A percentile compares a stretch with the other conserved stretches of the same genome.
These are phyloP conservation scores for Eptesicus fuscus DNA, from an alignment of 2,113 vertebrate genomes.

Conservation along the genomic window DNA sequence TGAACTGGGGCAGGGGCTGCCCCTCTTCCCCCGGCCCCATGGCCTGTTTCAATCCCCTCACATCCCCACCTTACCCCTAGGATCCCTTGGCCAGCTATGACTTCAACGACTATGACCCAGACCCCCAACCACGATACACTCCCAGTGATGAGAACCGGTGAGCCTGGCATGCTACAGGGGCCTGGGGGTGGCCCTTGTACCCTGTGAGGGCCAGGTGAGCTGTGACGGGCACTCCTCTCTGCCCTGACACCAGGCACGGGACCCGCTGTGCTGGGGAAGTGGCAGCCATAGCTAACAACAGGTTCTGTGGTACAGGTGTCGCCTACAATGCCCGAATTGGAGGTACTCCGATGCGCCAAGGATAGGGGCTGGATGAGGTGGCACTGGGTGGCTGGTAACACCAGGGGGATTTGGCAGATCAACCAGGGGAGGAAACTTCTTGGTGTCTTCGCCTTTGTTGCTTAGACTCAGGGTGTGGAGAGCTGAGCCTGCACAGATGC, in stretches of 20 bases:
- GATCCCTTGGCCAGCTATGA: conserved; percentile 83
- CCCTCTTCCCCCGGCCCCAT: fast-evolving
- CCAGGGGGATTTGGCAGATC: not conserved
- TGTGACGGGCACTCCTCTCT: not conserved
- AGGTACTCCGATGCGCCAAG: conserved; percentile 65
- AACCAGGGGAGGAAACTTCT: not conserved
- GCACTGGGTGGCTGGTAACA: not conserved
- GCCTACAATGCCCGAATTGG: conserved; percentile 82
- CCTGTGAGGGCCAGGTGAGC: fast-evolving
- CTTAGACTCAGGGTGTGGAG: not conserved
- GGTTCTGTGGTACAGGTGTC: conserved; percentile 76
- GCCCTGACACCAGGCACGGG: conserved; percentile 79
- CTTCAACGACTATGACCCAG: conserved; percentile 79
- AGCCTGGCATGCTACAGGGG: not conserved
- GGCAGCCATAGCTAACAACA: conserved; percentile 80
- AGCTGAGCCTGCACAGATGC: conserved; percentile 58
- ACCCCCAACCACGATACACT: conserved; percentile 82
- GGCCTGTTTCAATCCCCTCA: fast-evolving
- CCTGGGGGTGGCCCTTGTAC: not conserved
- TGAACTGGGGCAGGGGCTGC: too few species aligned
- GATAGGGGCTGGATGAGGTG: too few species aligned
- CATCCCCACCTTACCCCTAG: conserved; percentile 56
- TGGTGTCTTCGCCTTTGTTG: not conserved
- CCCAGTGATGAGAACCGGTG: conserved; percentile 80
- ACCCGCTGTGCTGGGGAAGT: conserved; percentile 85